A percentile compares a stretch with the other conserved stretches of the same genome.
These are phyloP conservation scores for Dendrocincla fuliginosa DNA, from an alignment of 2,797 vertebrate genomes.

Conservation along the genomic window DNA sequence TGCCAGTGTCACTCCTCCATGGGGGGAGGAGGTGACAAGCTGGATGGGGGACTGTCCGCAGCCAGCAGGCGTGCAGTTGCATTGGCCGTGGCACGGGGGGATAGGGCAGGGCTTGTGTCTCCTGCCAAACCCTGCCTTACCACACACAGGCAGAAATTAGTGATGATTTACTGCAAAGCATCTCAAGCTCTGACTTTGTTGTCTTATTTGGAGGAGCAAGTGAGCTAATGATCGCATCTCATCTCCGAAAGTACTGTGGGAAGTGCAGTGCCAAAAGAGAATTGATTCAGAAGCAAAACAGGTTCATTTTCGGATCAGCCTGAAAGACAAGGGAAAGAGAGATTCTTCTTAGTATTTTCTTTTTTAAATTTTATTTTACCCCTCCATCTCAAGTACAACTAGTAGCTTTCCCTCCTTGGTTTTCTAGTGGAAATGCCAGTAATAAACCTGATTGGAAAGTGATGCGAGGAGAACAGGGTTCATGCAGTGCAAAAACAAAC, in stretches of 20 bases:
- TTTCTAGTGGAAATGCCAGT: constrained; percentile 9
- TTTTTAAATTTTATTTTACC: background rate
- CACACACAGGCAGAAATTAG: background rate
- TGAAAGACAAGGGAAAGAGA: constrained; percentile 61
- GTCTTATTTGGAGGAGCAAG: constrained; percentile 22
- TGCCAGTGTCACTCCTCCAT: background rate
- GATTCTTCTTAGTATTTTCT: background rate
- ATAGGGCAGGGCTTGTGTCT: background rate
- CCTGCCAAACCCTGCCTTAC: background rate
- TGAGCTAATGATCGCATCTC: constrained; percentile 10
- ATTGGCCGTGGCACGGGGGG: background rate
- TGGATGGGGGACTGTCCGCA: background rate
- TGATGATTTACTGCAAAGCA: background rate
- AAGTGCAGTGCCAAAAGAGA: constrained; percentile 10
- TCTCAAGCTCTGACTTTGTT: background rate
- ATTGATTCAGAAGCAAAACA: constrained; percentile 53
- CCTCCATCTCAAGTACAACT: background rate
- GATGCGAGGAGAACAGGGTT: constrained; percentile 65
- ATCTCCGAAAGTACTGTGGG: background rate
- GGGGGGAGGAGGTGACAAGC: accelerated
- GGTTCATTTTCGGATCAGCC: constrained; percentile 51
- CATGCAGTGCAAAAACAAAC: constrained; percentile 67
- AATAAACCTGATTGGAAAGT: constrained; percentile 75
- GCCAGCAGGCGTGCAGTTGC: background rate
- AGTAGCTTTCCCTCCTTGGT: constrained; percentile 28